Percentiles rank a stretch among this genome's conserved stretches.
These are phyloP conservation scores for Hipposideros larvatus DNA, from an alignment of 2,797 vertebrate species.

Conservation along the genomic window DNA sequence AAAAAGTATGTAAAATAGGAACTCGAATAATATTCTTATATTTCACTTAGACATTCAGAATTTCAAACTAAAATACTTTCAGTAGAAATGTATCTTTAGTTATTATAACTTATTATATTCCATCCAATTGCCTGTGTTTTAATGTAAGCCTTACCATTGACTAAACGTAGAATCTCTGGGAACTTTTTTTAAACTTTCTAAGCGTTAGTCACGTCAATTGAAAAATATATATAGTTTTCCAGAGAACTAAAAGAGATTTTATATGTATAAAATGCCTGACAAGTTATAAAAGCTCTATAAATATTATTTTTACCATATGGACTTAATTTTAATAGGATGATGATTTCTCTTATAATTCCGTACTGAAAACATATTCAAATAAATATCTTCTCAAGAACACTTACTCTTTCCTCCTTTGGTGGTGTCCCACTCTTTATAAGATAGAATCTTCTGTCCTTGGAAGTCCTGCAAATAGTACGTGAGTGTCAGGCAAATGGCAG, in stretches of 20 bases:
- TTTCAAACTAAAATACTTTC: slow-evolving; percentile 42
- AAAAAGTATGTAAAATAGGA: background rate
- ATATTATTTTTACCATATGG: background rate
- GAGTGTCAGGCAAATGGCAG: slow-evolving; percentile 66
- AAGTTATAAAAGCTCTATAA: background rate
- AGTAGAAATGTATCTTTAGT: background rate
- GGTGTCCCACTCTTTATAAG: background rate
- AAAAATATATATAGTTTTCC: background rate
- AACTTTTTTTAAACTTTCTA: slow-evolving; percentile 9
- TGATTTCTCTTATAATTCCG: background rate
- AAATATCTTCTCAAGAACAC: background rate
- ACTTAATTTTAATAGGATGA: slow-evolving; percentile 38
- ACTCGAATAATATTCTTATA: background rate
- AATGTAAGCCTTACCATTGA: background rate
- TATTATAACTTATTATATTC: background rate
- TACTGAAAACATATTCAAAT: slow-evolving; percentile 7
- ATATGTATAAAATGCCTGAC: background rate
- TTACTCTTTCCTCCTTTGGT: background rate
- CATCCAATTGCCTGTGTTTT: background rate
- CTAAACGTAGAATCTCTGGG: background rate
- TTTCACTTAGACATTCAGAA: background rate
- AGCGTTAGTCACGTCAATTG: background rate
- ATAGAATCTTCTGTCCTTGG: slow-evolving; percentile 37
- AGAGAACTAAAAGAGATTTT: background rate
- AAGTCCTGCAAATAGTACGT: slow-evolving; percentile 48